phyloP scores from a whole-genome alignment of 2,797 vertebrate species.

The Mallotus villosus region DNA sequence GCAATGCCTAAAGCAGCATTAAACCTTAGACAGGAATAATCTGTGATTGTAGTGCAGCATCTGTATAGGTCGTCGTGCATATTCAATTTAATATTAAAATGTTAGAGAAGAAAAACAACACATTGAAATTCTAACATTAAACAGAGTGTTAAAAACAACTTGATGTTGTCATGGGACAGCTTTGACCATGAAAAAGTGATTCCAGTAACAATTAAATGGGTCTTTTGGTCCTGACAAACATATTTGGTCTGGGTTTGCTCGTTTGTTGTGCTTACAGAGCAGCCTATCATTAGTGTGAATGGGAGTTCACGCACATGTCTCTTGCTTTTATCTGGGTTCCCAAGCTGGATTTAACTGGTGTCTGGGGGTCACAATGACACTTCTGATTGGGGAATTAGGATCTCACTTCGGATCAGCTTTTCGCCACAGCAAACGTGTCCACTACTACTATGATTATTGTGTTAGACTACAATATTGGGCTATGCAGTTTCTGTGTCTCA shows the following conservation, averaged over 20 bases:
- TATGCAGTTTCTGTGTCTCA: too few relatives aligned
- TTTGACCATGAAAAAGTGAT: slow-evolving; percentile 40
- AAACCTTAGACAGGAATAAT: slow-evolving; percentile 10
- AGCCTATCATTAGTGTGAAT: slow-evolving; percentile 5
- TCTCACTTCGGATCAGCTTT: too few relatives aligned
- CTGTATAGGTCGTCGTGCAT: slow-evolving; percentile 47
- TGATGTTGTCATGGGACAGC: slow-evolving; percentile 21
- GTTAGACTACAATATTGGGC: too few relatives aligned
- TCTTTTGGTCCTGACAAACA: slow-evolving; percentile 24
- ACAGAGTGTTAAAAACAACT: not conserved
- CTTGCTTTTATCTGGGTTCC: not conserved
- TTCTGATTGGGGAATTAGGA: too few relatives aligned
- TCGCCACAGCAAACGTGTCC: too few relatives aligned
- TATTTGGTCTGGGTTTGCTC: slow-evolving; percentile 17
- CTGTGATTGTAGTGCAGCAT: slow-evolving; percentile 21
- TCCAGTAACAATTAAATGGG: slow-evolving; percentile 59
- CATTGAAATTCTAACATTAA: slow-evolving; percentile 15
- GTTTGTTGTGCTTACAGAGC: not conserved
- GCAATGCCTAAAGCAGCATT: slow-evolving; percentile 22
- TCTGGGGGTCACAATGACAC: not conserved
- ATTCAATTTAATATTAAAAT: slow-evolving; percentile 42
- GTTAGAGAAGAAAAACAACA: slow-evolving; percentile 29
- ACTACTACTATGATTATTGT: too few relatives aligned
- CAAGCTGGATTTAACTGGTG: not conserved
- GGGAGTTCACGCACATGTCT: slow-evolving; percentile 5